Evolutionary conservation across 2,797 vertebrate species (phyloP), one percentile per base, ranked within the genome.

Genomic region (Dermochelys coriacea): DNA sequence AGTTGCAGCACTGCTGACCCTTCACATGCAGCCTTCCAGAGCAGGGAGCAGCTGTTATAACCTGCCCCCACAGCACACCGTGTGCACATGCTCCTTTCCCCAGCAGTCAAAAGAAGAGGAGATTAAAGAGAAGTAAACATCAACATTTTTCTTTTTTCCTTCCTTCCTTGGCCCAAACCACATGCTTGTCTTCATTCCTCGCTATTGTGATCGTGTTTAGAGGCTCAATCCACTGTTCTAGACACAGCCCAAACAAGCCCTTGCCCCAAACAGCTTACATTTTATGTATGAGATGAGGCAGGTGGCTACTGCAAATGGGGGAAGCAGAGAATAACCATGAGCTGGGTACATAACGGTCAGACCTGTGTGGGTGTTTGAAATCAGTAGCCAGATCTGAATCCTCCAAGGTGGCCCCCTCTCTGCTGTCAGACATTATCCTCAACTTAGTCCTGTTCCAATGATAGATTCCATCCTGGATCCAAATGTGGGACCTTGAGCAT

Each of bases 381-480:
- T 12, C 1, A 25, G 77, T 2, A 0, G 41, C 55, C 41, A n/a
- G 78, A 82, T 51, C 84, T 34, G 6, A 4, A 1, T 2, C 6
- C 0, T 4, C 81, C 23, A 21, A 71, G 2, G 37, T 16, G 55
- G 27, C 12, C 49, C 49, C 27, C 84, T 31, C 29, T 12, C 47
- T 80, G 49, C 54, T 23, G 34, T 1, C 15, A 7, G 61, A 23
- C 29, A 10, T 10, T 77, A 49, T 49, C 45, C 47, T 77, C 45
- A 27, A 49, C 16, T 29, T 49, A 77, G 74, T 31, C 25, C 45
- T 77, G 25, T 47, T 77, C 27, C 45, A 25, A 45, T 27, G 19
- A 47, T 23, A 3, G 19, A 71, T 71, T 71, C 37, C 27, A 71
- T 29, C 71, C n/a, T 74, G 59, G 34, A 15, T n/a, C 31, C 57